These are phyloP conservation scores for Chrysolina oricalcia DNA, from an alignment of 2,888 invertebrate genomes.

Conservation along the genomic window DNA sequence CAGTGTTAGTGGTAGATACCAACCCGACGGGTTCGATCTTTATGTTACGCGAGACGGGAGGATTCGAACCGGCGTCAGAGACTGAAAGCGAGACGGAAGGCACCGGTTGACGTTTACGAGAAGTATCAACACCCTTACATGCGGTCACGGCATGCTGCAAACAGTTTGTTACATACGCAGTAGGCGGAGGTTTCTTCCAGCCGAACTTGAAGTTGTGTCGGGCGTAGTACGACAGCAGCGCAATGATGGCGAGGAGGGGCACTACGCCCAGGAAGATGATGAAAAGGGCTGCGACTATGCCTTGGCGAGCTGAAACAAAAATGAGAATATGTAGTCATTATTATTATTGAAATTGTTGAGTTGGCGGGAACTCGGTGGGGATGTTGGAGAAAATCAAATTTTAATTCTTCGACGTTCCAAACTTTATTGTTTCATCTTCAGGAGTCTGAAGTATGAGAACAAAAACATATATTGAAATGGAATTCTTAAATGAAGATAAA, in stretches of 20 bases:
- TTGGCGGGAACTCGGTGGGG: no score
- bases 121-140: slow-evolving; percentile 65
- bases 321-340: no score
- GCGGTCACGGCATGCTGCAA: slow-evolving; percentile 66
- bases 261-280: slow-evolving; percentile 91
- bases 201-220: slow-evolving; percentile 78
- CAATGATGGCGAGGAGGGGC: slow-evolving; percentile 80
- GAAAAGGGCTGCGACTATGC: slow-evolving; percentile 87
- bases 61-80: slow-evolving; percentile 42
- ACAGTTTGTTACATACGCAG: slow-evolving; percentile 74
- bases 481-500: no score
- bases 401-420: no score
- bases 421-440: no score
- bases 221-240: slow-evolving; percentile 84
- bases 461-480: no score
- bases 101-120: slow-evolving; percentile 36
- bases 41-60: slow-evolving; percentile 60
- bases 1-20: slow-evolving; percentile 79
- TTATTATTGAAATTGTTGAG: no score
- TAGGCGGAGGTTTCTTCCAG: slow-evolving; percentile 72
- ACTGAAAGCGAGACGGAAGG: slow-evolving; percentile 45
- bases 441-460: no score
- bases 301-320: slow-evolving; percentile 79
- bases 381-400: no score
- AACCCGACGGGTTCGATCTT: slow-evolving; percentile 77